Conservation (phyloP, 2,113 vertebrate species). For the Laticauda laticaudata region DNA sequence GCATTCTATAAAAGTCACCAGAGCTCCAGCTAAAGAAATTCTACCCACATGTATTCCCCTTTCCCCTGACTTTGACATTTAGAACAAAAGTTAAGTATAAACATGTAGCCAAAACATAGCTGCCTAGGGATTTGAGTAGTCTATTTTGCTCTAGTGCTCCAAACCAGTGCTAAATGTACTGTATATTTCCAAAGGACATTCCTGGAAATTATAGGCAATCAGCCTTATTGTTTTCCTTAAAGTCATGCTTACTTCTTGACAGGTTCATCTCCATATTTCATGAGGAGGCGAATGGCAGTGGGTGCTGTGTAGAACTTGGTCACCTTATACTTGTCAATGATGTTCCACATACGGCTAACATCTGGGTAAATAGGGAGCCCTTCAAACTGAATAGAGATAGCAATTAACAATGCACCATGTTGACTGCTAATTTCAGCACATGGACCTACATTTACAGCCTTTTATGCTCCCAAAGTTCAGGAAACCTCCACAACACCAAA, state of each 20-base stretch:
- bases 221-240: fast-evolving
- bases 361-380: constrained; percentile 94
- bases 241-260: constrained; percentile 81
- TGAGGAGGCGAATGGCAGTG: constrained; percentile 92
- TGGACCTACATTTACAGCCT: neutral
- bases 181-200: neutral
- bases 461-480: neutral
- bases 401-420: constrained; percentile 17
- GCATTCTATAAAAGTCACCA: neutral
- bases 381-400: constrained; percentile 83
- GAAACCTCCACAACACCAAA: neutral
- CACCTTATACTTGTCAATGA: constrained; percentile 92
- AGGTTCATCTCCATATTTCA: constrained; percentile 93
- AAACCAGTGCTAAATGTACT: neutral
- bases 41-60: neutral
- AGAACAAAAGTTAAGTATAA: neutral
- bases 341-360: constrained; percentile 86
- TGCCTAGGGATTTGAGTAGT: neutral
- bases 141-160: neutral
- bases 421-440: neutral
- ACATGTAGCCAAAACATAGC: fast-evolving
- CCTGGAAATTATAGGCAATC: no score
- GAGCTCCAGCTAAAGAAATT: neutral
- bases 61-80: neutral
- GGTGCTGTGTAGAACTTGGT: constrained; percentile 98